Percentiles rank a stretch among this genome's conserved stretches.
phyloP scores from a whole-genome alignment of 2,797 vertebrate genomes.

The Dendrocincla tyrannina region DNA sequence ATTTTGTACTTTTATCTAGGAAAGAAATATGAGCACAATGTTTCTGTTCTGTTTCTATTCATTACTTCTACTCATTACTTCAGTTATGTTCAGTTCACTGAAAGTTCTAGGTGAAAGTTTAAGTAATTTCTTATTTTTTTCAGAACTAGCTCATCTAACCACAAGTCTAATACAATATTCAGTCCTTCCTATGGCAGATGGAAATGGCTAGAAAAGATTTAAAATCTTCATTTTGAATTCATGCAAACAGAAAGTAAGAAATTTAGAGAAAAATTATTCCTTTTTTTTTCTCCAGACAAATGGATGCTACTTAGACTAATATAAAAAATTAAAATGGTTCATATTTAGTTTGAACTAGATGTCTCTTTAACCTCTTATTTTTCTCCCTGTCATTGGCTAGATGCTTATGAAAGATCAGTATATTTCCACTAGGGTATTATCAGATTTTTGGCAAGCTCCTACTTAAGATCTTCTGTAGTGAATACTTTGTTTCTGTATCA shows the following conservation, averaged over 20 bases:
- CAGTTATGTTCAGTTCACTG: background rate
- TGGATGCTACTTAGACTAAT: background rate
- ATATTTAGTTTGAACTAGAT: background rate
- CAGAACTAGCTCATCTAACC: background rate
- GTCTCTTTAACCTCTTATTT: background rate
- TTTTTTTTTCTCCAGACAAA: background rate
- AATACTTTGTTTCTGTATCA: background rate
- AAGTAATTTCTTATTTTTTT: background rate
- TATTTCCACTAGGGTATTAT: background rate
- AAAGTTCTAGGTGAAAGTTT: background rate
- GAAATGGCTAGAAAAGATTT: background rate
- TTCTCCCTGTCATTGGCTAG: background rate
- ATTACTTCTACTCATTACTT: background rate
- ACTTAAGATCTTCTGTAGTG: background rate
- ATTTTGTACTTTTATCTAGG: background rate
- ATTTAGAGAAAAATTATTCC: background rate
- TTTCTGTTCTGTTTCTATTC: background rate
- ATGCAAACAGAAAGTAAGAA: background rate
- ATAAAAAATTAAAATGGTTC: background rate
- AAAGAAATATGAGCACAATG: background rate
- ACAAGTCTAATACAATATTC: background rate
- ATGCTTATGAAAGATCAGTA: background rate
- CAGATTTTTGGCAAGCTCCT: background rate
- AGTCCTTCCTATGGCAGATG: background rate
- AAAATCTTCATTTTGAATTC: background rate